Evolutionary conservation across 2,113 vertebrate genomes (phyloP).

Genomic region (Morone chrysops): DNA sequence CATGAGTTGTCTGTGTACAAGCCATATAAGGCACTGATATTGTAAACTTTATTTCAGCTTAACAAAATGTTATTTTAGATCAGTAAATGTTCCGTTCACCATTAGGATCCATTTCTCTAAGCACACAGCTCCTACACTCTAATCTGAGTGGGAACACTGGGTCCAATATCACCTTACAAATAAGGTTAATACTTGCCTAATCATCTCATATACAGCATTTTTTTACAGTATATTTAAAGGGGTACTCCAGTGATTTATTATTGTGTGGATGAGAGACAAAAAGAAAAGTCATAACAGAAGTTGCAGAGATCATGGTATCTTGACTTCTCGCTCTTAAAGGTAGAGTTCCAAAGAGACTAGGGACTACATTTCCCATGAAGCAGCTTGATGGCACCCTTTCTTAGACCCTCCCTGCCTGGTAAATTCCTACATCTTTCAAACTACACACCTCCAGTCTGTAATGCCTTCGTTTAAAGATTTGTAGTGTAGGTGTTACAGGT

Average conservation of each 20-base stretch:
- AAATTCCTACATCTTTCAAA: background rate
- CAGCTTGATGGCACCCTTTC: background rate
- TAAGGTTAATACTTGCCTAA: background rate
- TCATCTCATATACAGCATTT: background rate
- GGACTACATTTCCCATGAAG: background rate
- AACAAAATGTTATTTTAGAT: background rate
- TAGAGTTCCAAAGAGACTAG: too few species aligned
- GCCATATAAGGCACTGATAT: background rate
- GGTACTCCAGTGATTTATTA: background rate
- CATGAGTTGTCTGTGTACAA: background rate
- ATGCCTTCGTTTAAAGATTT: too few species aligned
- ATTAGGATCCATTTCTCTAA: background rate
- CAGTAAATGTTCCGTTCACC: background rate
- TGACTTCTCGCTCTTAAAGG: too few species aligned
- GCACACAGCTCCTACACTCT: background rate
- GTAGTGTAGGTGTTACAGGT: too few species aligned
- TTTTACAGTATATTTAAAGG: background rate
- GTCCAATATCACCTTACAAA: background rate
- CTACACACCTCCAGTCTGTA: background rate
- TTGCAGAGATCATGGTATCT: too few species aligned
- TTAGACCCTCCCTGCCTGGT: background rate
- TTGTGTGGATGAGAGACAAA: too few species aligned
- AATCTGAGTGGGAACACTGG: background rate
- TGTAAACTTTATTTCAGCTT: background rate
- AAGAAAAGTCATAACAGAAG: too few species aligned